Conservation (phyloP, 2,888 invertebrate genomes). For the Carcina quercana region DNA sequence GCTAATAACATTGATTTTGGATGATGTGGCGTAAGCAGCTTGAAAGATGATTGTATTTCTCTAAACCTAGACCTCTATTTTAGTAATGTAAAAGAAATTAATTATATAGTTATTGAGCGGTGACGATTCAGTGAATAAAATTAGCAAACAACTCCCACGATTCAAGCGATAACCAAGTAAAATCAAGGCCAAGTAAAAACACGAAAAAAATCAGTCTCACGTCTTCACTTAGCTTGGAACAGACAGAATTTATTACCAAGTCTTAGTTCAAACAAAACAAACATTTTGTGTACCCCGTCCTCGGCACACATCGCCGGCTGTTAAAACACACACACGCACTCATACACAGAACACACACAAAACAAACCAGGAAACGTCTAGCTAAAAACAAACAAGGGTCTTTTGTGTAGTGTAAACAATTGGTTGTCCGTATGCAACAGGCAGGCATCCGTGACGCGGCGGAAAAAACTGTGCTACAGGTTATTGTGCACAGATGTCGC, state of each 20-base stretch:
- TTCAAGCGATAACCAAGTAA: too few species aligned
- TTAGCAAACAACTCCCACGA: too few species aligned
- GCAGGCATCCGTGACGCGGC: constrained; percentile 63
- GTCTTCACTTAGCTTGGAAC: too few species aligned
- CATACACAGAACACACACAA: constrained; percentile 53
- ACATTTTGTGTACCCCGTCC: constrained; percentile 66
- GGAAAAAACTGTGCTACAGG: constrained; percentile 51
- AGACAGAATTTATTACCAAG: constrained; percentile 57
- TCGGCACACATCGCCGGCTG: constrained; percentile 54
- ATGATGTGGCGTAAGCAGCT: too few species aligned
- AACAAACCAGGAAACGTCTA: constrained; percentile 75
- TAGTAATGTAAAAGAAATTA: too few species aligned
- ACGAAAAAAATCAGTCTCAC: too few species aligned
- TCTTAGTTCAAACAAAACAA: constrained; percentile 61
- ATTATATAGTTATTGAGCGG: too few species aligned
- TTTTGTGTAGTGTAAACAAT: constrained; percentile 74
- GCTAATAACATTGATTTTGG: too few species aligned
- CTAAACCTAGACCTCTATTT: too few species aligned
- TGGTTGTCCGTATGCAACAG: constrained; percentile 67
- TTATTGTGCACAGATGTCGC: constrained; percentile 49
- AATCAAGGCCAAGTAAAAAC: too few species aligned
- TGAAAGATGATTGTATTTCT: too few species aligned
- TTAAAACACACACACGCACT: constrained; percentile 57
- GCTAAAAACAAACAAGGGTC: constrained; percentile 75
- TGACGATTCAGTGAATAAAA: too few species aligned